Evolutionary conservation across 2,888 invertebrate genomes (phyloP), one percentile per base, ranked within the genome.

Genomic region (Idaea dimidiata): DNA sequence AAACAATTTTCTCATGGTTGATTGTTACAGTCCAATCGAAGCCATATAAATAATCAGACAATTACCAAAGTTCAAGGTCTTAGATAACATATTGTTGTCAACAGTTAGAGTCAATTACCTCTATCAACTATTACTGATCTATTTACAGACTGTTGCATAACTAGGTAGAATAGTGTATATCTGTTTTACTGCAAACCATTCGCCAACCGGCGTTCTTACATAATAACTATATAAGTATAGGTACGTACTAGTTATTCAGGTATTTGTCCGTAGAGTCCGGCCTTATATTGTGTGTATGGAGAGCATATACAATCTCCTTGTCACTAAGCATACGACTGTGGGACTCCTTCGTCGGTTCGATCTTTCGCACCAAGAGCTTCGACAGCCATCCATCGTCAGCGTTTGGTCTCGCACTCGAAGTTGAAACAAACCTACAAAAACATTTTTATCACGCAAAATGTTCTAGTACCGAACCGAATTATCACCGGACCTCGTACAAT

Each of bases 281-380:
- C 79, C 97, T 95, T 73, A 98, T 97, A 86, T 98, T 97, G 88
- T 99, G 98, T 68, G 98, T 99, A 84, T 98, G 97, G 65, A 99
- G 93, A 69, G 99, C 98, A 89, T 98, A 99, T 77, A 99, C 96
- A 64, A 96, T 95, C 89, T 99, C 99, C 89, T 99, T 99, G 89
- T 98, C 98, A 78, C 99, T 98, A 59, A 99, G 94, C 96, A 99
- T 97, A 70, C 98, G 96, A 79, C 99, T 99, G 88, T 99, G 99
- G 3, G 99, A 97, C 84, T 98, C 98, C 87, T 98, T 98, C 1
- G 98, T 97, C 6, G 98, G 97, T 83, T 98, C 98, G 81, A 98
- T 97, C 85, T 96, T 97, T 67, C 98, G 94, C 57, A 98, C 98
- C 77, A 98, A 92, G 69, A 98, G 90, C 87, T 97, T 98, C 72